phyloP scores from a whole-genome alignment of 2,888 invertebrate species.

The Cartodere bifasciata region DNA sequence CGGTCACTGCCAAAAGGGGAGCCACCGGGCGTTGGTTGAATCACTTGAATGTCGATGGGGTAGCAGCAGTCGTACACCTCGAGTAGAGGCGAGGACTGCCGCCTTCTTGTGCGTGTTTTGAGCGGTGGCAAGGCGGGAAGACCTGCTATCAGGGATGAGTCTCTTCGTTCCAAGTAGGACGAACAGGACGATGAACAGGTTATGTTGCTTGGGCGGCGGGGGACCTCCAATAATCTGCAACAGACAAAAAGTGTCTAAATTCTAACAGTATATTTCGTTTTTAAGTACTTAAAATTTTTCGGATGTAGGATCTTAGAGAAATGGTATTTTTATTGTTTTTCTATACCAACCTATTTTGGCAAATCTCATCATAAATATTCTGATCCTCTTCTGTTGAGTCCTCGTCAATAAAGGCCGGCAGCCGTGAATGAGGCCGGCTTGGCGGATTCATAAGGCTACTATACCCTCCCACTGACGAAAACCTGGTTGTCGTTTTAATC shows the following conservation, averaged over 20 bases:
- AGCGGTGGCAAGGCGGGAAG: constrained; percentile 47
- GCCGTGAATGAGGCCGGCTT: constrained; percentile 44
- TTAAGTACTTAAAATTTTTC: no score
- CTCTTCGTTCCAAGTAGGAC: constrained; percentile 69
- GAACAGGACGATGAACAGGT: constrained; percentile 78
- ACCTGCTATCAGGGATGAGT: constrained; percentile 66
- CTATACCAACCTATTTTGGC: constrained; percentile 26
- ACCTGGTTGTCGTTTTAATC: constrained; percentile 38
- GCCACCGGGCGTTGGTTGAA: constrained; percentile 69
- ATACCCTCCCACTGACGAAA: constrained; percentile 56
- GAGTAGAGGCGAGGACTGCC: constrained; percentile 31
- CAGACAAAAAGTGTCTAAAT: no score
- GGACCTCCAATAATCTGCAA: constrained; percentile 29
- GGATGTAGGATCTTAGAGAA: no score
- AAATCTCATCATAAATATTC: constrained; percentile 30
- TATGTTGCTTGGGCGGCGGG: constrained; percentile 63
- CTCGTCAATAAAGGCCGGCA: constrained; percentile 46
- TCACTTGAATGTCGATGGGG: constrained; percentile 43
- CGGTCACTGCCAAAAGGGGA: constrained; percentile 66
- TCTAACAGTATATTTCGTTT: no score
- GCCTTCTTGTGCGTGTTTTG: constrained; percentile 31
- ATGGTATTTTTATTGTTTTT: no score
- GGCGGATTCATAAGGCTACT: constrained; percentile 57
- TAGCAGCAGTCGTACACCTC: constrained; percentile 33
- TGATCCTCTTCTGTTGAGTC: constrained; percentile 32